Conservation (phyloP, 2,113 vertebrate species). For the Agapornis roseicollis region DNA sequence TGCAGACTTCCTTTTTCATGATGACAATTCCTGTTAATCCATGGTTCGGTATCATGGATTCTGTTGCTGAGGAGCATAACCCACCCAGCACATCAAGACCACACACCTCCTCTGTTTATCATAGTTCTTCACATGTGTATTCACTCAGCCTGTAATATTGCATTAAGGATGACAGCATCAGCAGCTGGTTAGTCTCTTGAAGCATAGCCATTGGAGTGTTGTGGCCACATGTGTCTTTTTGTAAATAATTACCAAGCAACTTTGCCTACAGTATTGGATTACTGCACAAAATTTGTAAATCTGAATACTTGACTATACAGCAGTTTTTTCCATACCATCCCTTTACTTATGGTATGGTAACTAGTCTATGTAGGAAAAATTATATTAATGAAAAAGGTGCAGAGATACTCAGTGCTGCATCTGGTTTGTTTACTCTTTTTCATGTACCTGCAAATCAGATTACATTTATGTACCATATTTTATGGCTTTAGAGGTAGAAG, state of each 20-base stretch:
- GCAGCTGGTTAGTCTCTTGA: background rate
- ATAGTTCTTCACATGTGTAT: background rate
- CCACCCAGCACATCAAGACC: background rate
- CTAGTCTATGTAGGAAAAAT: background rate
- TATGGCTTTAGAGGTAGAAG: background rate
- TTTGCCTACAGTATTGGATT: background rate
- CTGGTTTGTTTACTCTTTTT: background rate
- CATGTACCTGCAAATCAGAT: background rate
- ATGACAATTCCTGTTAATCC: background rate
- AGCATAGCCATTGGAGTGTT: background rate
- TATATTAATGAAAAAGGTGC: background rate
- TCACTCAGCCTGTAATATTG: background rate
- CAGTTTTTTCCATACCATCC: background rate
- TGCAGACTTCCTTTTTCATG: background rate
- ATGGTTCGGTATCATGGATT: background rate
- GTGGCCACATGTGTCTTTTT: background rate
- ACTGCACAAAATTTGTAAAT: background rate
- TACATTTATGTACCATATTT: background rate
- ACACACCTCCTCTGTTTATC: background rate
- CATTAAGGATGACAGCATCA: background rate
- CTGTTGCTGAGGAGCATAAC: background rate
- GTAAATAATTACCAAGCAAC: background rate
- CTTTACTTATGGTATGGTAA: background rate
- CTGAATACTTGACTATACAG: background rate
- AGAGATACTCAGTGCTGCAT: background rate